A percentile compares a stretch with the other conserved stretches of the same genome.
These are phyloP conservation scores for Phylloscopus trochiloides DNA, from an alignment of 2,113 vertebrate genomes.

Conservation along the genomic window DNA sequence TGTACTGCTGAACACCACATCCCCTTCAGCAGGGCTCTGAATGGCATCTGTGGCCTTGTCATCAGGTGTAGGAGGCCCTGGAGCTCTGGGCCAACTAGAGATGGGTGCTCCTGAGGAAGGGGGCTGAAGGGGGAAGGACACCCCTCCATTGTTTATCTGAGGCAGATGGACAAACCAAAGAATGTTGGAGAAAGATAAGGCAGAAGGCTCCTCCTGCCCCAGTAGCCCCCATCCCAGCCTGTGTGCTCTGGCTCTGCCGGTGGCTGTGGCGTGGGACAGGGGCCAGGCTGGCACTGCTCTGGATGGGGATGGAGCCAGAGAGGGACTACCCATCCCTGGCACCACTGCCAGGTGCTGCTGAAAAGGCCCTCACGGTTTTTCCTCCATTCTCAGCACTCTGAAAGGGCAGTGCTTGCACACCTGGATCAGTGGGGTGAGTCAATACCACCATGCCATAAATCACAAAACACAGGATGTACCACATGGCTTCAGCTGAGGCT, in stretches of 20 bases:
- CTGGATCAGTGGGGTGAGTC: background rate
- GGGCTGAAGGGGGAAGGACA: background rate
- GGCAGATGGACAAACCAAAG: background rate
- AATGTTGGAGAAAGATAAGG: rapidly evolving
- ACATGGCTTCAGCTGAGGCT: background rate
- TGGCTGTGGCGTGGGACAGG: background rate
- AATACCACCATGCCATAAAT: background rate
- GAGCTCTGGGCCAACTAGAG: background rate
- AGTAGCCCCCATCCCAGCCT: background rate
- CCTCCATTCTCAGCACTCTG: background rate
- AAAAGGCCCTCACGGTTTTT: background rate
- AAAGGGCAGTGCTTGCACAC: rapidly evolving
- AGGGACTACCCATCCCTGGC: background rate
- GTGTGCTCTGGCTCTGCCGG: background rate
- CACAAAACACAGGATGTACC: background rate
- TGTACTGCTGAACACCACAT: background rate
- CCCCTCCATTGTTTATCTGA: background rate
- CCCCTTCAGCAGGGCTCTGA: background rate
- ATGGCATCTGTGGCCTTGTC: background rate
- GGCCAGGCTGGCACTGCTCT: background rate
- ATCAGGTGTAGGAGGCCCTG: background rate
- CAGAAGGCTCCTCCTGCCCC: background rate
- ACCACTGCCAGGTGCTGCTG: background rate
- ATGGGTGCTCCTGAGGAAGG: too few relatives aligned
- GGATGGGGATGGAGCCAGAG: background rate